Percentiles rank a stretch among this genome's conserved stretches.
Conservation (phyloP, 1,140 invertebrate genomes). For the Halotydeus destructor region DNA sequence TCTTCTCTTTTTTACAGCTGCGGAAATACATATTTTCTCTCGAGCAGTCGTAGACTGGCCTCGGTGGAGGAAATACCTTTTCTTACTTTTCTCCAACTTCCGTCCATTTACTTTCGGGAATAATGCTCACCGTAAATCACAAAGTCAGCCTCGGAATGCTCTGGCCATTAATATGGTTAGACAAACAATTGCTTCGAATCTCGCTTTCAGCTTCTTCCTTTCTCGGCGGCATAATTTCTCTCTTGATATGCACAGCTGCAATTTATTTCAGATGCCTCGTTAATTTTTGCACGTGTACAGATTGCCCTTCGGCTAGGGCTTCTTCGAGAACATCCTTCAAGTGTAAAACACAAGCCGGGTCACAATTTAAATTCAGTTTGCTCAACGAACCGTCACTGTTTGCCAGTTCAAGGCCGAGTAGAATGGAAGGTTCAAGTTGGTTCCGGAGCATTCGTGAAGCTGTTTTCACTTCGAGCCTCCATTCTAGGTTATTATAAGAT, state of each 20-base stretch:
- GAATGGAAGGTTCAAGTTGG: conserved; percentile 2
- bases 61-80: too few species aligned
- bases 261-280: conserved; percentile 1
- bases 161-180: not conserved
- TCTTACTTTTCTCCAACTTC: too few species aligned
- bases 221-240: not conserved
- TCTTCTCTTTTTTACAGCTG: too few species aligned
- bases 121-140: too few species aligned
- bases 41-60: too few species aligned
- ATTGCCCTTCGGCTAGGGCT: not conserved
- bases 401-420: conserved; percentile 1
- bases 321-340: conserved; percentile 1
- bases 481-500: not conserved
- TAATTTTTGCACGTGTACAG: conserved; percentile 4
- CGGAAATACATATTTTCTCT: too few species aligned
- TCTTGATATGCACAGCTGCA: not conserved
- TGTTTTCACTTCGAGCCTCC: conserved; percentile 6
- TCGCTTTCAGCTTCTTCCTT: not conserved
- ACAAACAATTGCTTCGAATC: not conserved
- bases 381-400: not conserved
- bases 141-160: too few species aligned
- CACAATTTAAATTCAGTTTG: not conserved
- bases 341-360: conserved; percentile 1
- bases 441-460: conserved; percentile 1
- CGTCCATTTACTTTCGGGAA: too few species aligned